Percentiles rank a stretch among this genome's conserved stretches.
Evolutionary conservation across 2,113 vertebrate genomes (phyloP).

Genomic region (Syrrhaptes paradoxus): DNA sequence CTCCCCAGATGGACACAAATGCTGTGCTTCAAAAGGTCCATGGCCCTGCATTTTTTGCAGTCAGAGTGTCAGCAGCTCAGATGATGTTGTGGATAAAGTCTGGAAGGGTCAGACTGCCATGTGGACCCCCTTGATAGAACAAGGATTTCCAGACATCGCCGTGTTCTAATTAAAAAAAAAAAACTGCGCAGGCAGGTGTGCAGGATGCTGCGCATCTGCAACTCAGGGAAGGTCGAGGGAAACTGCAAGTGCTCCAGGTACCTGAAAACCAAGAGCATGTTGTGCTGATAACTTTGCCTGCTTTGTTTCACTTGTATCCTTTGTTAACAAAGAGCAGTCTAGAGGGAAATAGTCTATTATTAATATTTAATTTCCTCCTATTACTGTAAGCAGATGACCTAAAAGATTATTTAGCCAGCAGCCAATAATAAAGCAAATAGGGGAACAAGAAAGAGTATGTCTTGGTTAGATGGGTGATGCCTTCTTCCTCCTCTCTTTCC

Average conservation of each 20-base stretch:
- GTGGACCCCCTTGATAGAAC: background rate
- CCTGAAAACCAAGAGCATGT: background rate
- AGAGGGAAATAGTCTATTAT: constrained; percentile 65
- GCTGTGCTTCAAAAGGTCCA: background rate
- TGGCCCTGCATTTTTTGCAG: background rate
- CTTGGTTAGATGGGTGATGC: background rate
- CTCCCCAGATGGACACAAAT: background rate
- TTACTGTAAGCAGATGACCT: constrained; percentile 72
- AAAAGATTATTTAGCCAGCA: constrained; percentile 57
- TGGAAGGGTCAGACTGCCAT: background rate
- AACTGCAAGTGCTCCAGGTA: background rate
- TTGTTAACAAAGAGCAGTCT: constrained; percentile 46
- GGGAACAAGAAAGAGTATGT: constrained; percentile 1
- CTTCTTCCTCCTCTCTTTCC: background rate
- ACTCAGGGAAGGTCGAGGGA: background rate
- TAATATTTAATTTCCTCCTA: constrained; percentile 75
- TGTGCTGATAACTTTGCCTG: constrained; percentile 21
- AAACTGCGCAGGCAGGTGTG: background rate
- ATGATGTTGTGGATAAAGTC: background rate
- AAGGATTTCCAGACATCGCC: background rate
- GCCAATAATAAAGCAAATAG: constrained; percentile 16
- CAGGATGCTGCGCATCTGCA: background rate
- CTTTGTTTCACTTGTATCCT: constrained; percentile 51
- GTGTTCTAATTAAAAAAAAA: no score
- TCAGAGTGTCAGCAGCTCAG: background rate